Conservation (phyloP, 1,140 invertebrate species). For the Ooceraea biroi region DNA sequence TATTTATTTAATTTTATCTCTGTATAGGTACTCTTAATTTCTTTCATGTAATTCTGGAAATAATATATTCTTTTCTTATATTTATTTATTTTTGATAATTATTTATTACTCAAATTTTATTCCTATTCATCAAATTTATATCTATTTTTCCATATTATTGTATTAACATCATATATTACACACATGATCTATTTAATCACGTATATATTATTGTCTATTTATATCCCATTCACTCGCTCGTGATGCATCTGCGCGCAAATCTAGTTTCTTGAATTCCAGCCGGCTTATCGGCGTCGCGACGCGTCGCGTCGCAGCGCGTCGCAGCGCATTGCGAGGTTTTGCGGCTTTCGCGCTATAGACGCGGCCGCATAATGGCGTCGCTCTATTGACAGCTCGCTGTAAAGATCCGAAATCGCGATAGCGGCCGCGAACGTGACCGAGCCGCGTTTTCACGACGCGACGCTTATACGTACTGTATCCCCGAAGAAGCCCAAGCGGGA, state of each 20-base stretch:
- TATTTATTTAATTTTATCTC: too few relatives aligned
- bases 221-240: neutral
- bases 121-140: too few relatives aligned
- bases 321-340: conserved; percentile 45
- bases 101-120: too few relatives aligned
- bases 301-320: conserved; percentile 8
- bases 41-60: too few relatives aligned
- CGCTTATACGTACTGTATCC: conserved; percentile 50
- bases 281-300: conserved; percentile 38
- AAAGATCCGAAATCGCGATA: conserved; percentile 59
- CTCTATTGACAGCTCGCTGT: conserved; percentile 62
- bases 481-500: conserved; percentile 42
- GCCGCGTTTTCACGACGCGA: conserved; percentile 52
- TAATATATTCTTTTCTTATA: too few relatives aligned
- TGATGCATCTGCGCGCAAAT: neutral
- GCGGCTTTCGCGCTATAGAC: conserved; percentile 47
- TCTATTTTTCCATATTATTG: too few relatives aligned
- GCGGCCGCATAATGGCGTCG: conserved; percentile 55
- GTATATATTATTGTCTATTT: neutral
- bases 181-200: conserved; percentile 1
- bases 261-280: conserved; percentile 40
- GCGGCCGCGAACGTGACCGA: conserved; percentile 59
- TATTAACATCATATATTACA: neutral
- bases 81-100: too few relatives aligned
- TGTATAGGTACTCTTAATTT: too few relatives aligned